Evolutionary conservation across 2,888 invertebrate genomes (phyloP), one percentile per base, ranked within the genome.

Genomic region (Patella ulyssiponensis): DNA sequence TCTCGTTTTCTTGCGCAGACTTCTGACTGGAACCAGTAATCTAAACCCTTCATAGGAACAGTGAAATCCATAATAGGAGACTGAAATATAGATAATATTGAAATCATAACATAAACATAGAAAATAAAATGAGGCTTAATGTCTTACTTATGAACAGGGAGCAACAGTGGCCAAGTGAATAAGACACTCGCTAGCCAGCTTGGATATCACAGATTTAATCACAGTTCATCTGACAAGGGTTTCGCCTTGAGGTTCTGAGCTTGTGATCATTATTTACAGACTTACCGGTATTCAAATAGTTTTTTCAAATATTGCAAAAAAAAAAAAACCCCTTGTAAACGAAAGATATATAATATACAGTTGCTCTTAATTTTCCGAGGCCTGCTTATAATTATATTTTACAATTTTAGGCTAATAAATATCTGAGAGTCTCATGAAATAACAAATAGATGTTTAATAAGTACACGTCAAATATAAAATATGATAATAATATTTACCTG

Each of bases 11-110:
- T 94, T 2, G 95, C 95, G 0, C 97, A 96, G 4, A 94, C 93
- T 79, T 96, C 95, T 88, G 95, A 95, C 82, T 95, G 95, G 91
- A 98, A 98, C 98, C 98, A 98, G 88, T 94, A 94, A 76, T 94
- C 93, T 80, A 98, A 92, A 81, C 95, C 94, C 90, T 95, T 95
- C 85, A 98, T 96, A 51, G 98, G 97, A 84, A 96, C 92, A 74
- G 94, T 92, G 89, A 96, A 98, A 92, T 97, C 96, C 84, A 93
- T 93, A 77, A 98, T 94, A 0, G 97, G 97, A 88, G 95, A 94
- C 96, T 96, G 92, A 79, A 94, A 93, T 53, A 80, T 4, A 33
- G 33, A 33, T 33, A 33, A 33, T 5, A 33, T 33, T 33, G 33
- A 33, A 33, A 33, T 33, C 5, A 33, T 33, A 33, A 33, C 33